Conservation (phyloP, 2,113 vertebrate species). For the Malaclemys terrapin region DNA sequence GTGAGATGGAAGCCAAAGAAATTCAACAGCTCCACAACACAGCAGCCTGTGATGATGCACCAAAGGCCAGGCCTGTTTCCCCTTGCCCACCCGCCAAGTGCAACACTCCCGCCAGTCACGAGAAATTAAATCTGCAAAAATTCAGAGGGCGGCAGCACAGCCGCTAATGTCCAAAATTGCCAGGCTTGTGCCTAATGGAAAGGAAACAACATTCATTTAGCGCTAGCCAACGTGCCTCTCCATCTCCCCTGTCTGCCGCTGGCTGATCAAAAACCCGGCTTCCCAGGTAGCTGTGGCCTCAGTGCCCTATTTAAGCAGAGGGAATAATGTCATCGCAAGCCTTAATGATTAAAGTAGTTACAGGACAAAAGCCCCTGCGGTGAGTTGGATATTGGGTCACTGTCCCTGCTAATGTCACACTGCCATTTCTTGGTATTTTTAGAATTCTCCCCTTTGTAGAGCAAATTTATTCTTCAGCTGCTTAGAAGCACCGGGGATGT, state of each 20-base stretch:
- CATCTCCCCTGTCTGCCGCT: conserved; percentile 11
- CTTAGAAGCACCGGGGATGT: neutral
- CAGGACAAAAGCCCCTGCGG: conserved; percentile 48
- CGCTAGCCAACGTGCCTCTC: conserved; percentile 51
- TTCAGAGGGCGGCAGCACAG: conserved; percentile 39
- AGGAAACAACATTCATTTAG: conserved; percentile 58
- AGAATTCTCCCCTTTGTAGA: conserved; percentile 47
- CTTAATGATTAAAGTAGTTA: conserved; percentile 55
- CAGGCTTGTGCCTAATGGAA: conserved; percentile 62
- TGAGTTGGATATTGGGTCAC: conserved; percentile 54
- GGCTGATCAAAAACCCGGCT: conserved; percentile 57
- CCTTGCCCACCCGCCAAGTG: neutral
- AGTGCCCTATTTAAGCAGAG: conserved; percentile 45
- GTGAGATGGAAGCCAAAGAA: neutral
- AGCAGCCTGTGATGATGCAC: neutral
- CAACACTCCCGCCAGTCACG: neutral
- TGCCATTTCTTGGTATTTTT: conserved; percentile 55
- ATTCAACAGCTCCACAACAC: neutral
- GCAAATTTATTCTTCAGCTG: conserved; percentile 36
- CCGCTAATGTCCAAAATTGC: conserved; percentile 31
- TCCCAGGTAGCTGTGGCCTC: conserved; percentile 38
- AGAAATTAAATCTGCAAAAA: conserved; percentile 61
- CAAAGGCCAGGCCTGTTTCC: neutral
- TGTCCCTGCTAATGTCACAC: conserved; percentile 55
- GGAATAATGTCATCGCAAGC: conserved; percentile 55